phyloP scores from a whole-genome alignment of 2,888 invertebrate species.

The Ennomos erosarius region DNA sequence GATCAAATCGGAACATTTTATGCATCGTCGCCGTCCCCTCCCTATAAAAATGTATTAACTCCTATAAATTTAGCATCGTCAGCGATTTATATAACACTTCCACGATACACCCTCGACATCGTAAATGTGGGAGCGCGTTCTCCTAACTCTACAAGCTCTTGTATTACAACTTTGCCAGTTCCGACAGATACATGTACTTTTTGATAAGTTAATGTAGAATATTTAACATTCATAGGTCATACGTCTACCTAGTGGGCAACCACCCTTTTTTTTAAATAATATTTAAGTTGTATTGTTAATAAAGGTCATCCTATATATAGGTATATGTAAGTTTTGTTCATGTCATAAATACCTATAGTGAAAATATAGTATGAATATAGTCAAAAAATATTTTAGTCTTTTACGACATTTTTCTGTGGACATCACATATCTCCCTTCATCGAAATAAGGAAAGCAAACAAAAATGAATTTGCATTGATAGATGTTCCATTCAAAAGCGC shows the following conservation, averaged over 20 bases:
- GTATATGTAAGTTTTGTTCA: too few species aligned
- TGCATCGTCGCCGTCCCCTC: conserved; percentile 56
- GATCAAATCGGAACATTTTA: conserved; percentile 62
- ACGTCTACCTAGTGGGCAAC: too few species aligned
- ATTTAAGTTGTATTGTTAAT: too few species aligned
- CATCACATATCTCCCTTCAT: conserved; percentile 4
- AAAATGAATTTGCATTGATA: conserved; percentile 70
- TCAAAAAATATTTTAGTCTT: too few species aligned
- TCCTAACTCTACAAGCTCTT: conserved; percentile 15
- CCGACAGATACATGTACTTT: too few species aligned
- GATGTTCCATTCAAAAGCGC: conserved; percentile 63
- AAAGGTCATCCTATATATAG: too few species aligned
- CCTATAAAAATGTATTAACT: conserved; percentile 78
- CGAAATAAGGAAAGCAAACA: conserved; percentile 47
- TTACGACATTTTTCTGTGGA: neutral
- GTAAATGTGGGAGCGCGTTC: conserved; percentile 69
- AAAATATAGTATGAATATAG: too few species aligned
- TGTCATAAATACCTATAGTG: too few species aligned
- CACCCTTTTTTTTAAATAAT: too few species aligned
- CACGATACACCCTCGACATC: conserved; percentile 68
- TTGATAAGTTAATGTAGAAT: too few species aligned
- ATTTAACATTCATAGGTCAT: too few species aligned
- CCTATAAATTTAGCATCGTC: conserved; percentile 76
- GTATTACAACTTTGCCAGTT: conserved; percentile 46
- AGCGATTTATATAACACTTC: conserved; percentile 75